phyloP scores from a whole-genome alignment of 2,113 vertebrate species.

The Halichoeres trimaculatus region DNA sequence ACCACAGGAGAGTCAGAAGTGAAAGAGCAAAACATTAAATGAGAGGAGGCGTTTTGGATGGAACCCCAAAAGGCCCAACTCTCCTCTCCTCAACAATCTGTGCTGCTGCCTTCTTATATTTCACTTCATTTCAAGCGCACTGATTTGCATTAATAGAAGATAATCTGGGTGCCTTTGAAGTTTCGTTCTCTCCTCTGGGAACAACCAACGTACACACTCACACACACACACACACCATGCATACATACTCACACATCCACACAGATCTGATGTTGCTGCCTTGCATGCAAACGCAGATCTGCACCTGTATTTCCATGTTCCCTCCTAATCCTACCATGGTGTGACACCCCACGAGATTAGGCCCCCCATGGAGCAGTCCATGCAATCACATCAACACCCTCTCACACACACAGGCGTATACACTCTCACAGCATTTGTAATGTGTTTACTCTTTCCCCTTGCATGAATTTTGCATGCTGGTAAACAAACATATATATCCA shows the following conservation, averaged over 20 bases:
- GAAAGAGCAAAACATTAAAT: not conserved
- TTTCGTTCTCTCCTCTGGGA: slow-evolving; percentile 66
- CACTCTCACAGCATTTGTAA: slow-evolving; percentile 13
- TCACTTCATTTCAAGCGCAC: slow-evolving; percentile 59
- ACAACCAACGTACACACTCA: slow-evolving; percentile 25
- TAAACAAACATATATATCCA: slow-evolving; percentile 25
- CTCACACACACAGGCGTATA: not conserved
- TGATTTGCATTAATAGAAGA: slow-evolving; percentile 78
- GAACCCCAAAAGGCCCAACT: slow-evolving; percentile 28
- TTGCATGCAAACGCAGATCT: slow-evolving; percentile 56
- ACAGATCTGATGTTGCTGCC: slow-evolving; percentile 58
- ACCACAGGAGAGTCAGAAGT: not conserved
- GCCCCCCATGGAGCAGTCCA: slow-evolving; percentile 38
- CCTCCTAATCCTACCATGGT: slow-evolving; percentile 59
- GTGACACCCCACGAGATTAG: slow-evolving; percentile 56
- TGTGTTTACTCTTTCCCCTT: slow-evolving; percentile 34
- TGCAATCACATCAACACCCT: slow-evolving; percentile 41
- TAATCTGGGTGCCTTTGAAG: slow-evolving; percentile 73
- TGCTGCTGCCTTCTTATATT: slow-evolving; percentile 52
- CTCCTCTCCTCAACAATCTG: slow-evolving; percentile 42
- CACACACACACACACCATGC: slow-evolving; percentile 10
- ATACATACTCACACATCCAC: slow-evolving; percentile 11
- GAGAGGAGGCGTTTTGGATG: slow-evolving; percentile 12
- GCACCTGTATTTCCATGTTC: slow-evolving; percentile 56
- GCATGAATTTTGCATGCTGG: slow-evolving; percentile 1